Conservation (phyloP, 1,140 invertebrate species). For the Saccostrea echinata region DNA sequence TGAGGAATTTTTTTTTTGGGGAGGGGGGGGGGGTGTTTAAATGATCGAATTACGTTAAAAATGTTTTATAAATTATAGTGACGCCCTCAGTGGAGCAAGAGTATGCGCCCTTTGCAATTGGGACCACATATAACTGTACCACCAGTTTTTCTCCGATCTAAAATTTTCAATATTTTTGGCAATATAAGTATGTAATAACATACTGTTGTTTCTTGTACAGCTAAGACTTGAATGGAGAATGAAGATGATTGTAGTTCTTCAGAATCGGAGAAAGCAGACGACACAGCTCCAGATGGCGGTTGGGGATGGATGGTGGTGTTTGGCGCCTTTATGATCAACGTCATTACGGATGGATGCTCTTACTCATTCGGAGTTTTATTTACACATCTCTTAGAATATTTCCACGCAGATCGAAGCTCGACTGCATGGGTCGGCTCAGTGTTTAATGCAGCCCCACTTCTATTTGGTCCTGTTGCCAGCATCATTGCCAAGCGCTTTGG, state of each 20-base stretch:
- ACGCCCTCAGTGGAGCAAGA: no score
- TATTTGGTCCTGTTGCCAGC: conserved; percentile 93
- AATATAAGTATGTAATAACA: no score
- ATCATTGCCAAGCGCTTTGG: conserved; percentile 91
- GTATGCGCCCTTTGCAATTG: no score
- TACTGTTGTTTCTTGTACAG: neutral
- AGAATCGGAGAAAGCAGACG: neutral
- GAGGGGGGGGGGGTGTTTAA: no score
- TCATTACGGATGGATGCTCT: conserved; percentile 92
- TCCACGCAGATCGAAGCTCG: conserved; percentile 90
- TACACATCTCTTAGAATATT: conserved; percentile 89
- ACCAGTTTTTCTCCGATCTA: no score
- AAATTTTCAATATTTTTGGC: no score
- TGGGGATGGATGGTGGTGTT: conserved; percentile 90
- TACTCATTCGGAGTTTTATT: conserved; percentile 81
- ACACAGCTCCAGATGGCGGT: conserved; percentile 82
- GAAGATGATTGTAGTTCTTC: neutral
- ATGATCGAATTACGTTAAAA: no score
- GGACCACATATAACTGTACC: no score
- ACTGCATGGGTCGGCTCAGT: conserved; percentile 88
- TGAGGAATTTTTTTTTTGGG: no score
- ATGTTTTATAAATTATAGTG: no score
- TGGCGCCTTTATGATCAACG: conserved; percentile 92
- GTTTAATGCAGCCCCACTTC: conserved; percentile 74
- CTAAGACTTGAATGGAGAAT: neutral